Evolutionary conservation across 2,888 invertebrate genomes (phyloP).

Genomic region (Cartodere bifasciata): DNA sequence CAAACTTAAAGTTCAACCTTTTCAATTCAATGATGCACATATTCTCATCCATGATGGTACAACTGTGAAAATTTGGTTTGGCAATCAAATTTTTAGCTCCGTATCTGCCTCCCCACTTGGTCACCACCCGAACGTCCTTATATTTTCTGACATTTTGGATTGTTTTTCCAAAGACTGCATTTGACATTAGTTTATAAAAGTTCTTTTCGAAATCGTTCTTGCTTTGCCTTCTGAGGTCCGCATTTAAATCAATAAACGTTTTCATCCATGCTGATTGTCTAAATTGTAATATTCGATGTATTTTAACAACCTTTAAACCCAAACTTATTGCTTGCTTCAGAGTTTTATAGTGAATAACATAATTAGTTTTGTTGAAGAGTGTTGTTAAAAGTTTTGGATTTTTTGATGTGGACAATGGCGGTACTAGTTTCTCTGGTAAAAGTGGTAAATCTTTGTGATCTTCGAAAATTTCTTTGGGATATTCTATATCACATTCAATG

Average conservation of each 20-base stretch:
- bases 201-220: slow-evolving; percentile 8
- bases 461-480: slow-evolving; percentile 25
- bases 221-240: slow-evolving; percentile 17
- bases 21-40: slow-evolving; percentile 3
- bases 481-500: slow-evolving; percentile 30
- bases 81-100: slow-evolving; percentile 2
- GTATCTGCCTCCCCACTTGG: slow-evolving; percentile 1
- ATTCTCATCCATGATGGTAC: not conserved
- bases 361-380: slow-evolving; percentile 15
- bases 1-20: slow-evolving; percentile 1
- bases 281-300: slow-evolving; percentile 23
- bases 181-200: slow-evolving; percentile 9
- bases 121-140: not conserved
- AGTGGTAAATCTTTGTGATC: slow-evolving; percentile 13
- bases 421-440: slow-evolving; percentile 9
- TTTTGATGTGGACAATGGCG: slow-evolving; percentile 4
- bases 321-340: slow-evolving; percentile 16
- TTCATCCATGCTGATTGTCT: slow-evolving; percentile 25
- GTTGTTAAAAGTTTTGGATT: slow-evolving; percentile 15
- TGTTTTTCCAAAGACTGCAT: slow-evolving; percentile 5
- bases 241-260: slow-evolving; percentile 27
- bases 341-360: slow-evolving; percentile 18
- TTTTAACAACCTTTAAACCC: slow-evolving; percentile 17
- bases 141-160: slow-evolving; percentile 3
- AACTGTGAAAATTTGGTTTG: slow-evolving; percentile 1